These are phyloP conservation scores for Microctonus brassicae DNA, from an alignment of 2,888 invertebrate species.

Conservation along the genomic window DNA sequence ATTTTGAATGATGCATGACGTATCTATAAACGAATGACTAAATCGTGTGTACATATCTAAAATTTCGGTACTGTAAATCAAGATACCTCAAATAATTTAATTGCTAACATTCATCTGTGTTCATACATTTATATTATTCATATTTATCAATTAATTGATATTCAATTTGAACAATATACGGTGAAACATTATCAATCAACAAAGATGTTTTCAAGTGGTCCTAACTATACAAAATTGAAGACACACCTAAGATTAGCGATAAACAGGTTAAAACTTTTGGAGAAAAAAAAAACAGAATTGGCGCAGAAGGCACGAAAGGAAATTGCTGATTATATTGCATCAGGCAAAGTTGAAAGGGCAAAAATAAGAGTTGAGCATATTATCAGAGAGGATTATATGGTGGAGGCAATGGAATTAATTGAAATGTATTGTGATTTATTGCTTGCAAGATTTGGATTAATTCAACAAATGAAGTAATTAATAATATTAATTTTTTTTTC, in stretches of 20 bases:
- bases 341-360: slow-evolving; percentile 89
- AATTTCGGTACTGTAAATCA: too few species aligned
- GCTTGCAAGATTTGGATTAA: slow-evolving; percentile 94
- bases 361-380: slow-evolving; percentile 99
- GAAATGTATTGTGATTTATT: slow-evolving; percentile 99
- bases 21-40: too few species aligned
- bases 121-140: too few species aligned
- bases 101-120: too few species aligned
- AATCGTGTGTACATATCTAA: too few species aligned
- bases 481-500: background rate
- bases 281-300: slow-evolving; percentile 98
- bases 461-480: slow-evolving; percentile 94
- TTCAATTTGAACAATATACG: background rate
- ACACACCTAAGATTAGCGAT: slow-evolving; percentile 94
- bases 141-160: too few species aligned
- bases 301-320: slow-evolving; percentile 96
- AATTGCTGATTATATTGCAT: slow-evolving; percentile 94
- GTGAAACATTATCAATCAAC: background rate
- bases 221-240: slow-evolving; percentile 96
- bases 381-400: slow-evolving; percentile 97
- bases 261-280: slow-evolving; percentile 92
- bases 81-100: too few species aligned
- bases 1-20: too few species aligned
- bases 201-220: slow-evolving; percentile 89
- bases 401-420: slow-evolving; percentile 98